These are phyloP conservation scores for Marasmarcha lunaedactyla DNA, from an alignment of 2,888 invertebrate genomes.

Conservation along the genomic window DNA sequence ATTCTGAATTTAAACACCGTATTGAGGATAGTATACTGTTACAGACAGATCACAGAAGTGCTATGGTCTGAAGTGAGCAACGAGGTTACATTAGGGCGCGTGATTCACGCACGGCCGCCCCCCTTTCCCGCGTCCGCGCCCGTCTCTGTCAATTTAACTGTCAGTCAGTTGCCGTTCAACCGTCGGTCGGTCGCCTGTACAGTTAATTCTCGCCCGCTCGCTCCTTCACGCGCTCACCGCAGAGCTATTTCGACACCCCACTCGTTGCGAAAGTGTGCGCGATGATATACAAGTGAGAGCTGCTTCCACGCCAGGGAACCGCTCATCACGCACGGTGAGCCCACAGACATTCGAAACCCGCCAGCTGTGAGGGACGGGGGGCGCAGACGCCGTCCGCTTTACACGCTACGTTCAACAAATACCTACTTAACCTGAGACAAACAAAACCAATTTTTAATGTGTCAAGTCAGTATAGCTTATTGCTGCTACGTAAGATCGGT, in stretches of 20 bases:
- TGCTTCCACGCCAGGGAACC: conserved; percentile 54
- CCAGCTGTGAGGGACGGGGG: conserved; percentile 55
- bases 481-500: conserved; percentile 69
- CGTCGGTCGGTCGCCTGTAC: conserved; percentile 19
- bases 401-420: conserved; percentile 54
- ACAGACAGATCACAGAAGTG: too few relatives aligned
- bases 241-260: conserved; percentile 58
- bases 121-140: conserved; percentile 15
- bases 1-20: too few relatives aligned
- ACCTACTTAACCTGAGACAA: conserved; percentile 48
- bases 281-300: conserved; percentile 71
- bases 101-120: conserved; percentile 25
- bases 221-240: conserved; percentile 46
- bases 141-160: conserved; percentile 8
- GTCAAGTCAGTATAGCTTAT: conserved; percentile 68
- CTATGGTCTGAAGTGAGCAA: conserved; percentile 37
- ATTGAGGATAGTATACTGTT: background rate
- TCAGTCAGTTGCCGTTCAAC: conserved; percentile 19
- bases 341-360: conserved; percentile 62
- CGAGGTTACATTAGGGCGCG: conserved; percentile 11
- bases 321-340: conserved; percentile 67
- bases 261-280: conserved; percentile 67
- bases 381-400: conserved; percentile 59
- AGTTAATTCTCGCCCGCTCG: conserved; percentile 14
- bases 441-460: conserved; percentile 68